These are phyloP conservation scores for Sinella curviseta DNA, from an alignment of 1,140 invertebrate species.

Conservation along the genomic window DNA sequence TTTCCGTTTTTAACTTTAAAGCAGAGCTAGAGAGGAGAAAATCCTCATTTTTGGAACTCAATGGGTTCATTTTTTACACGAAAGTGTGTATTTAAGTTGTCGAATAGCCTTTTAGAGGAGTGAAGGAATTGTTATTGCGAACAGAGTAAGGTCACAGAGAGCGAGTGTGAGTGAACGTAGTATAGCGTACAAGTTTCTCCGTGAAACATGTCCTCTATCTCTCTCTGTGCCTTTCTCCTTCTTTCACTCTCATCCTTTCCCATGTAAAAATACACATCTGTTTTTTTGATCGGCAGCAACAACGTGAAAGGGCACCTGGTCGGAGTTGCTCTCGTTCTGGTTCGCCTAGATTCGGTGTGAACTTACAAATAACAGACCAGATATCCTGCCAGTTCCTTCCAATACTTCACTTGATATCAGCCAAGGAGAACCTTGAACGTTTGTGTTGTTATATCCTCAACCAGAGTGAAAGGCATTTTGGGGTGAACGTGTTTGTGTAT, in stretches of 20 bases:
- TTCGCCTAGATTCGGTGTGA: neutral
- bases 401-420: neutral
- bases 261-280: neutral
- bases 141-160: neutral
- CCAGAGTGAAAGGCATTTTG: too few relatives aligned
- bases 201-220: neutral
- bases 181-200: neutral
- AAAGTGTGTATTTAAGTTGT: slow-evolving; percentile 13
- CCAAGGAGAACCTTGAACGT: neutral
- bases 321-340: neutral
- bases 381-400: neutral
- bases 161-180: neutral
- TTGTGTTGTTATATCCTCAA: too few relatives aligned
- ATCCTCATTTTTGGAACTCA: neutral
- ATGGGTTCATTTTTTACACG: neutral
- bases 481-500: neutral
- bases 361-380: neutral
- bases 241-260: neutral
- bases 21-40: neutral
- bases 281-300: neutral
- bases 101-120: neutral
- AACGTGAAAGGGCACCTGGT: slow-evolving; percentile 12
- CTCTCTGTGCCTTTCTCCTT: neutral
- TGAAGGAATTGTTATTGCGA: slow-evolving; percentile 7
- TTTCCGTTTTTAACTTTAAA: neutral